A percentile compares a stretch with the other conserved stretches of the same genome.
These are phyloP conservation scores for Meandrina meandrites DNA, from an alignment of 92 coral and sea anemone genomes.

Conservation along the genomic window DNA sequence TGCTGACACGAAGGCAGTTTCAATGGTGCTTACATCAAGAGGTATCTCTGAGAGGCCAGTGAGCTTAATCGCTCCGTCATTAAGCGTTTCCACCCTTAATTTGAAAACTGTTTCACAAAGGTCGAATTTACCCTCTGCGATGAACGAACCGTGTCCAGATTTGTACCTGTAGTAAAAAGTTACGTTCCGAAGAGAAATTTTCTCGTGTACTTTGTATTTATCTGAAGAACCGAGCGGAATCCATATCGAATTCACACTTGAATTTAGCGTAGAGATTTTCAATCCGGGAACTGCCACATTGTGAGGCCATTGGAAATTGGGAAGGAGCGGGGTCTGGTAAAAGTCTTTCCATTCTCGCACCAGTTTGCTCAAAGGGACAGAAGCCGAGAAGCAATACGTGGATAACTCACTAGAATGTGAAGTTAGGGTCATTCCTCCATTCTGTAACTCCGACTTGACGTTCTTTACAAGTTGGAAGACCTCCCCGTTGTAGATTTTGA, in stretches of 20 bases:
- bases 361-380: conserved; percentile 38
- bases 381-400: conserved; percentile 53
- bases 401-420: conserved; percentile 14
- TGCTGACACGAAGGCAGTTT: conserved; percentile 71
- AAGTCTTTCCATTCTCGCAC: conserved; percentile 67
- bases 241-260: conserved; percentile 51
- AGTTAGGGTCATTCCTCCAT: conserved; percentile 35
- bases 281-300: conserved; percentile 64
- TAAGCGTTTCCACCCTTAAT: conserved; percentile 57
- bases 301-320: conserved; percentile 53
- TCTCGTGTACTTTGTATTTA: conserved; percentile 73
- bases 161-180: conserved; percentile 77
- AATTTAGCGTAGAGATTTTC: conserved; percentile 37
- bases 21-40: conserved; percentile 81
- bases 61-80: conserved; percentile 66
- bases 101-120: conserved; percentile 83
- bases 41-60: conserved; percentile 77
- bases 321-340: conserved; percentile 59
- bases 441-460: conserved; percentile 47
- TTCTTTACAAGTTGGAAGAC: conserved; percentile 41
- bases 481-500: conserved; percentile 33
- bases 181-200: conserved; percentile 69
- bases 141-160: conserved; percentile 67
- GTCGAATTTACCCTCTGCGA: conserved; percentile 78
- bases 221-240: conserved; percentile 79